Evolutionary conservation across 2,113 vertebrate genomes (phyloP), one percentile per base, ranked within the genome.

Genomic region (Gulo gulo): DNA sequence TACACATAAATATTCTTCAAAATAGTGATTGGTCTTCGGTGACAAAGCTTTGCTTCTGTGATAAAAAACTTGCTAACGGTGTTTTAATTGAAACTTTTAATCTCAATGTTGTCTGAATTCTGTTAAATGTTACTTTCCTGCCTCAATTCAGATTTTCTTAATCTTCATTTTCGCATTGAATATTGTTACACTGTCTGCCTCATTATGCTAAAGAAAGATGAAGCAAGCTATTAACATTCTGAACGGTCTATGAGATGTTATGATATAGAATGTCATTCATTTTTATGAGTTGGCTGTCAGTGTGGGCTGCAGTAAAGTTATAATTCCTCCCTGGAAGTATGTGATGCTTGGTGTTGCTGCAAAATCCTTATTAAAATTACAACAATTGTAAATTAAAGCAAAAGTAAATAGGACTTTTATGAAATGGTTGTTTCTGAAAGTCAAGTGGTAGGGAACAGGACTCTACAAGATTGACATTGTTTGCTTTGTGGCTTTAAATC

Each of bases 231-330:
- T 99, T 99, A 99, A 98, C 98, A 99, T 99, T 98, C 99, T 95
- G 98, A 99, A 98, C 88, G 96, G 98, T 98, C 98, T 96, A 98
- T 96, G 98, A 99, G 98, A 99, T 99, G 98, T 98, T 99, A 98
- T 96, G 98, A 99, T 99, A 98, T 98, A 98, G 98, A 98, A 98
- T 98, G 99, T 98, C 99, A 99, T 98, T 99, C 99, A 99, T 99
- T 99, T 99, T 99, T 99, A 99, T 99, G 98, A 98, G 98, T 98
- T 99, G 97, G 98, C 98, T 99, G 99, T 99, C 98, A 99, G 98
- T 98, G 97, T 98, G 90, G 97, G 97, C 98, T 97, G 98, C 98
- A 98, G 97, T 99, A 99, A 99, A 99, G 98, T 99, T 98, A 98
- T 98, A 99, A 99, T 99, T 99, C 97, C 97, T 98, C 93, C 89